Percentiles rank a stretch among this genome's conserved stretches.
Evolutionary conservation across 2,797 vertebrate species (phyloP).

Genomic region (Rhinogobio ventralis): DNA sequence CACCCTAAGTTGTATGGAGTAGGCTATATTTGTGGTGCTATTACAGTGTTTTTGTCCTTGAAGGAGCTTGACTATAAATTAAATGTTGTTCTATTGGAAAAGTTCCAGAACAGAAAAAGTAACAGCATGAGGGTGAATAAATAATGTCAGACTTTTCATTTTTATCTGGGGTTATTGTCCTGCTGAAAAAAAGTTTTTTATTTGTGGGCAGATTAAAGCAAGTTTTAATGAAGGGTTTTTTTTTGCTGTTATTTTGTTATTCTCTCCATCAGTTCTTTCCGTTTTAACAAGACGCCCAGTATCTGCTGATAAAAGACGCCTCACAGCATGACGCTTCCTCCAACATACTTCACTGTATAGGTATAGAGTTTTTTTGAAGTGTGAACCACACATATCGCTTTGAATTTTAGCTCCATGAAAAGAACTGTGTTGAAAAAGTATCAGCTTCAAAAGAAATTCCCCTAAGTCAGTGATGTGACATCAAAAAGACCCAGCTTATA

Average conservation of each 20-base stretch:
- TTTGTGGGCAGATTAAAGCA: not conserved
- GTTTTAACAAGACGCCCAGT: not conserved
- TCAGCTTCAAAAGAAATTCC: conserved; percentile 16
- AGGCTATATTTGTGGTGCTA: not conserved
- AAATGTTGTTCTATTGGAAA: not conserved
- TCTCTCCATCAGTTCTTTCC: not conserved
- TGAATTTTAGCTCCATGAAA: not conserved
- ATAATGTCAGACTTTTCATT: not conserved
- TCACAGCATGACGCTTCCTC: conserved; percentile 16
- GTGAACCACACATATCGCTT: conserved; percentile 13
- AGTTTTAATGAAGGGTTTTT: not conserved
- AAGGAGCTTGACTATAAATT: not conserved
- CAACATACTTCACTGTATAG: not conserved
- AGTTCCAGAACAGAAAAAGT: not conserved
- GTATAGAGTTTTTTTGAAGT: not conserved
- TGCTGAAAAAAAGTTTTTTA: not conserved
- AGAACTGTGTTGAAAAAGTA: not conserved
- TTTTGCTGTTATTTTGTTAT: not conserved
- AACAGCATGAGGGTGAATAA: not conserved
- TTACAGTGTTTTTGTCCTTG: not conserved
- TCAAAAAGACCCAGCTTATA: not conserved
- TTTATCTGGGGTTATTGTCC: not conserved
- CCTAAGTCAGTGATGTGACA: not conserved
- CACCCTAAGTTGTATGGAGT: not conserved
- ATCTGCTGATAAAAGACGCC: not conserved